These are phyloP conservation scores for Ochotona princeps DNA, from an alignment of 2,113 vertebrate genomes.

Conservation along the genomic window DNA sequence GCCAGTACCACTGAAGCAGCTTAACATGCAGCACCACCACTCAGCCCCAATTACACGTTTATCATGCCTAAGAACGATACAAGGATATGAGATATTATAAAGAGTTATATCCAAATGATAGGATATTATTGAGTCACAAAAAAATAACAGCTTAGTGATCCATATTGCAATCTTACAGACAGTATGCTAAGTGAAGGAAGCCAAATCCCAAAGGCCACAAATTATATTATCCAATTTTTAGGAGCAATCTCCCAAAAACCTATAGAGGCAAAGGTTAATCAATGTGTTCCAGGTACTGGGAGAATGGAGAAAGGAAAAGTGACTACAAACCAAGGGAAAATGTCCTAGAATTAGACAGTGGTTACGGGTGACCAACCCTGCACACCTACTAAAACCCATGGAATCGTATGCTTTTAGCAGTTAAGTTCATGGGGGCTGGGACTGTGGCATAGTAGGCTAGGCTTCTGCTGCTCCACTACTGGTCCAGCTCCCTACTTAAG, in stretches of 20 bases:
- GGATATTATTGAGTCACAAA: not conserved
- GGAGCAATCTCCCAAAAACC: not conserved
- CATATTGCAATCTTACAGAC: not conserved
- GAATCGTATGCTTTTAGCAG: not conserved
- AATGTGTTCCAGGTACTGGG: not conserved
- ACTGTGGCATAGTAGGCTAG: too few relatives aligned
- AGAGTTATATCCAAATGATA: not conserved
- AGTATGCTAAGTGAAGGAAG: not conserved
- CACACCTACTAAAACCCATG: not conserved
- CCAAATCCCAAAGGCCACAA: not conserved
- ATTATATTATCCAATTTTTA: not conserved
- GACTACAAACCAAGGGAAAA: not conserved
- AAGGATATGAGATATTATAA: not conserved
- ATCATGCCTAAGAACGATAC: not conserved
- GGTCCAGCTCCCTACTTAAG: too few relatives aligned
- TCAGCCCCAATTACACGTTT: not conserved
- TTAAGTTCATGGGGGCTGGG: too few relatives aligned
- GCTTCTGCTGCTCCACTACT: too few relatives aligned
- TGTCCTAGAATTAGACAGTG: not conserved
- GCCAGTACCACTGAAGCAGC: too few relatives aligned
- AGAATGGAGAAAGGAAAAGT: not conserved
- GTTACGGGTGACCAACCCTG: not conserved
- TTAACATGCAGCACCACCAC: too few relatives aligned
- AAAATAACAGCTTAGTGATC: not conserved
- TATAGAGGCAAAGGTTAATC: not conserved